Evolutionary conservation across 1,140 invertebrate genomes (phyloP), one percentile per base, ranked within the genome.

Genomic region (Parapsyche elsis): DNA sequence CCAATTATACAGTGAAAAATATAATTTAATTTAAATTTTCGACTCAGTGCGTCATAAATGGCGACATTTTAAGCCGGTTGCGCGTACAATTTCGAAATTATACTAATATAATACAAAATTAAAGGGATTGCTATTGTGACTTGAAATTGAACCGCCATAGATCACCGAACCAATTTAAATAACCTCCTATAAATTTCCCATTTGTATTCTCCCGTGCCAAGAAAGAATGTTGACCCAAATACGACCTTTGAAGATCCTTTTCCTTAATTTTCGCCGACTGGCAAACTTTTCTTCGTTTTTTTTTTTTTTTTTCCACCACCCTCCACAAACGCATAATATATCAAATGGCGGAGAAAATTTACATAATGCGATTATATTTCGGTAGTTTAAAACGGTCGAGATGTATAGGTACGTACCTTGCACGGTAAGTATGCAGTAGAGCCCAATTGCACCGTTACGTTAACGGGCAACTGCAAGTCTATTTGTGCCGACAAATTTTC

Each of bases 341-440:
- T 7, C 30, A 38, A 38, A 7, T 38, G 7, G 30, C 30, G 30
- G 7, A n/a, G n/a, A 38, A 38, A 38, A 38, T 38, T 38, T 38
- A 38, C 30, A 38, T 38, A 38, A 38, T 38, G 7, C 30, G 30
- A 38, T 53, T 53, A 53, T 53, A 2, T 14, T 53, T 12, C 49
- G 10, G 1, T 53, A 38, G 7, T 38, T 38, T 38, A 1, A 38
- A 38, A 38, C 30, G 1, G 7, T 38, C 30, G 1, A 23, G 38
- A 38, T 71, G 14, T 26, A 10, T 16, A 19, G 10, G 46, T 19
- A 23, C 75, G 19, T 30, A 77, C 75, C 53, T 94, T 95, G 90
- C 95, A 96, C 44, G 95, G 94, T 81, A 96, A 90, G 89, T 95
- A 96, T 83, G 94, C 95, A 87, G 95, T 94, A 14, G 94, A 95